These are phyloP conservation scores for Corynorhinus townsendii DNA, from an alignment of 2,113 vertebrate genomes.

Conservation along the genomic window DNA sequence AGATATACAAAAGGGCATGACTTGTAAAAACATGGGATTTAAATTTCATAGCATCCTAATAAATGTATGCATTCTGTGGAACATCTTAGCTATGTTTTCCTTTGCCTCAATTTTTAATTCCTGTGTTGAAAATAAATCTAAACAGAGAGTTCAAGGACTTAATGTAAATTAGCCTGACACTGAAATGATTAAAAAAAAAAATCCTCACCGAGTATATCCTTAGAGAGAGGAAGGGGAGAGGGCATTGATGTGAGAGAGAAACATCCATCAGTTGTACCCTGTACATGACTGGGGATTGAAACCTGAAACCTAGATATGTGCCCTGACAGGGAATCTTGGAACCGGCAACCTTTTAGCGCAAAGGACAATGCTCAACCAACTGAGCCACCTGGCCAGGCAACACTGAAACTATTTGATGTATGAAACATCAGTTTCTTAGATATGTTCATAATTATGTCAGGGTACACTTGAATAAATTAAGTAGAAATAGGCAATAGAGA, in stretches of 20 bases:
- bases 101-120: constrained; percentile 39
- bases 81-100: background rate
- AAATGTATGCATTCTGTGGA: background rate
- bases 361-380: no score
- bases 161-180: background rate
- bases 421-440: background rate
- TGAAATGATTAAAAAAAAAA: background rate
- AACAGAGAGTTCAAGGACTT: background rate
- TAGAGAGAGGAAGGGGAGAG: no score
- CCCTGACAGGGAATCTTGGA: no score
- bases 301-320: no score
- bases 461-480: background rate
- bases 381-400: background rate
- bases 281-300: no score
- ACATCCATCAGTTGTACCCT: no score
- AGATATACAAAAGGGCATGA: background rate
- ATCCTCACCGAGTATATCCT: no score
- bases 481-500: background rate
- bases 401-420: background rate
- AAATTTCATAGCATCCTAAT: background rate
- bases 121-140: constrained; percentile 28
- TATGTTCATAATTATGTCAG: background rate
- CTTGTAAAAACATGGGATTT: background rate
- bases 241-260: no score
- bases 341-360: no score